Base-by-base conservation (phyloP, 2,888 invertebrate genomes). In the Agonopterix alstromeriana region DNA sequence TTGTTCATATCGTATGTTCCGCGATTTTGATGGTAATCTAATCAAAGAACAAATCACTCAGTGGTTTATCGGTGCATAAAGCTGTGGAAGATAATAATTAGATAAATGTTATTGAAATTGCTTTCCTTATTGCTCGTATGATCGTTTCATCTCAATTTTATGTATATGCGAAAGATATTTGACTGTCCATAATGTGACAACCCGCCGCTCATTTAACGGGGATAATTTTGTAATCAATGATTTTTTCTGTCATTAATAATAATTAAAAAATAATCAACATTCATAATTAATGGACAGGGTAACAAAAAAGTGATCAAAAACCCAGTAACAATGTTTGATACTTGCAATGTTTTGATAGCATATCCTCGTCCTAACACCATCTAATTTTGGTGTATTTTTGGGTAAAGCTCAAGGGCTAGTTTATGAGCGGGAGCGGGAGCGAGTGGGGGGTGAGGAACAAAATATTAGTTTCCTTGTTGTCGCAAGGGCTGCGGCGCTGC, bases 401-500 rank as follows among this genome's bases (percentile, higher is more conserved):
- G 27, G 9, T 38, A 38, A n/a, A 38, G 38, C 38, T 9, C 1
- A n/a, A n/a, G 4, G 9, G 38, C 38, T 9, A n/a, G 10, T 38
- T 38, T 38, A 27, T 38, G 68, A 58, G 67, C 60, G 75, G 60
- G 59, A 63, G 72, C 63, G 74, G 58, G 61, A 63, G 70, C 65
- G 80, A 79, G 67, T 61, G 65, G 70, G 82, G 83, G 78, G 81
- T 82, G 78, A 86, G 86, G 88, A 89, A 82, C 87, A 87, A 79
- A 89, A 89, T 88, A 89, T 89, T 89, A 89, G 89, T 89, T 89
- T 89, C 87, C 83, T 89, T 89, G 89, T 89, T 89, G 87, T 89
- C 89, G 88, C 88, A 89, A 89, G 89, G 89, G 88, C 83, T 77
- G 82, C 85, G 84, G 87, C 81, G 82, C 81, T 74, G 85, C 84